A percentile compares a stretch with the other conserved stretches of the same genome.
Evolutionary conservation across 2,797 vertebrate genomes (phyloP).

Genomic region (Anabacerthia variegaticeps): DNA sequence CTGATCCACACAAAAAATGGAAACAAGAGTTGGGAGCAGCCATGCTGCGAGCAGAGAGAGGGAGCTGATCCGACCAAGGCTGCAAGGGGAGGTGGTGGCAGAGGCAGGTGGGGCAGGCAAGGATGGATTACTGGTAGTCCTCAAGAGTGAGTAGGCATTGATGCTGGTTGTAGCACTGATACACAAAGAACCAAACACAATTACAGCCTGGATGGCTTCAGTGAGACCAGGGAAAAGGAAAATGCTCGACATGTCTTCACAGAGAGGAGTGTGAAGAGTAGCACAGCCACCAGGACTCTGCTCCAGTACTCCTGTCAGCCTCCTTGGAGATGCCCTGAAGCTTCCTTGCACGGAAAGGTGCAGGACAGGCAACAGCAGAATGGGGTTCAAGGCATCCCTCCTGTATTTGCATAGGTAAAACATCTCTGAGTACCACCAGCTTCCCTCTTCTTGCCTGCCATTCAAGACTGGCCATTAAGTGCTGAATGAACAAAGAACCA

Average conservation of each 20-base stretch:
- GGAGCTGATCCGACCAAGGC: neutral
- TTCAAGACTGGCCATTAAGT: neutral
- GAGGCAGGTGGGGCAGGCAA: neutral
- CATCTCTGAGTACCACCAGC: neutral
- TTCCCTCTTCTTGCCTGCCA: neutral
- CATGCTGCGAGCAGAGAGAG: neutral
- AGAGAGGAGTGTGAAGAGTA: rapidly evolving
- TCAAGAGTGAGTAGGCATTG: rapidly evolving
- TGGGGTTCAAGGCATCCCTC: neutral
- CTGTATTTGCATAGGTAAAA: neutral
- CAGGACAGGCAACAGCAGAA: neutral
- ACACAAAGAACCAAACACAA: neutral
- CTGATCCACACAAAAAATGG: neutral
- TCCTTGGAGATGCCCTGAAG: neutral
- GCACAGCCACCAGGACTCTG: neutral
- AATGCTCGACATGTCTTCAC: neutral
- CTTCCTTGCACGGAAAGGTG: neutral
- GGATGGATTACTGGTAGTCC: neutral
- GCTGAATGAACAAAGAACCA: neutral
- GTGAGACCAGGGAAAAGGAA: neutral
- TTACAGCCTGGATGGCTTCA: neutral
- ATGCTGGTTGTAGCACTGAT: neutral
- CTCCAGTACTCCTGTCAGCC: neutral
- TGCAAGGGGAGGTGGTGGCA: neutral
- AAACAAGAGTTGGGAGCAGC: neutral